Percentiles rank a stretch among this genome's conserved stretches.
Evolutionary conservation across 2,888 invertebrate species (phyloP).

Genomic region (Lithosia quadra): DNA sequence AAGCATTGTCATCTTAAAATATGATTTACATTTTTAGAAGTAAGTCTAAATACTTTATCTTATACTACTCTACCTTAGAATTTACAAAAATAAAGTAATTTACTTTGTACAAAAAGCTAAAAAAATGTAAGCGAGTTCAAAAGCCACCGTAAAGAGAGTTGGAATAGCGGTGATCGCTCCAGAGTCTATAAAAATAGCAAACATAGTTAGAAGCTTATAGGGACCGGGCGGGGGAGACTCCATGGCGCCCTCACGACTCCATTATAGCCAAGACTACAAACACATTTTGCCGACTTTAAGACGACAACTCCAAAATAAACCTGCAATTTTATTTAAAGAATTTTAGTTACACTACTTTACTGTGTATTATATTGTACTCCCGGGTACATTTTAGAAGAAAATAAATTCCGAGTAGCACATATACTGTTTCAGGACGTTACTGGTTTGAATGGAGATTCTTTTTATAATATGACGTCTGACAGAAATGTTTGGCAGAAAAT

Average conservation of each 20-base stretch:
- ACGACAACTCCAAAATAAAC: slow-evolving; percentile 22
- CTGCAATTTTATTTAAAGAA: slow-evolving; percentile 17
- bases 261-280: slow-evolving; percentile 45
- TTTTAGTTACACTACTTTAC: neutral
- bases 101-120: neutral
- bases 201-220: slow-evolving; percentile 56
- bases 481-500: neutral
- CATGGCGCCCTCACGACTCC: slow-evolving; percentile 41
- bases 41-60: neutral
- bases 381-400: neutral
- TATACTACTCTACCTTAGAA: no score
- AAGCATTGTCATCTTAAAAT: neutral
- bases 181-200: slow-evolving; percentile 59
- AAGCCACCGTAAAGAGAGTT: slow-evolving; percentile 38
- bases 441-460: no score
- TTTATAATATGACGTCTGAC: neutral
- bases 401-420: neutral
- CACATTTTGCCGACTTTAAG: slow-evolving; percentile 24
- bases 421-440: neutral
- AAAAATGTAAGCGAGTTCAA: slow-evolving; percentile 44
- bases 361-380: neutral
- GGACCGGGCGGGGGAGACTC: slow-evolving; percentile 33
- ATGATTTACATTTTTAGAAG: neutral
- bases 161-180: slow-evolving; percentile 30
- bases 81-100: slow-evolving; percentile 16